Conservation (phyloP, 2,888 invertebrate genomes). For the Cosmorhoe ocellata region DNA sequence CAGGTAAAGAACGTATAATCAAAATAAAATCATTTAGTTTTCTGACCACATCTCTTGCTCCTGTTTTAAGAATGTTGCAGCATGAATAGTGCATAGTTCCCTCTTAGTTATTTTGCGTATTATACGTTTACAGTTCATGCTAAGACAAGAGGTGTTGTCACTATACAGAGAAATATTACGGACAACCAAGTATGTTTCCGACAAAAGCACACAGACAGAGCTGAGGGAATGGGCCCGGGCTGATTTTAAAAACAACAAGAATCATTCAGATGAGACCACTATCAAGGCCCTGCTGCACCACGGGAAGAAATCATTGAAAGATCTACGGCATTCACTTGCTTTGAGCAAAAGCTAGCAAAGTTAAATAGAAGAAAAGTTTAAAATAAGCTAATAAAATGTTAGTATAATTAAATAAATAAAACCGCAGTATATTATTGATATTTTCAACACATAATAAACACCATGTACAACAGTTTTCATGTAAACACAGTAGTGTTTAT, state of each 20-base stretch:
- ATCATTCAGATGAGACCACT: slow-evolving; percentile 87
- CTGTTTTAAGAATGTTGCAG: no score
- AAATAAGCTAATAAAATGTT: neutral
- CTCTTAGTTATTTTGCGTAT: no score
- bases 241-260: slow-evolving; percentile 88
- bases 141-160: slow-evolving; percentile 89
- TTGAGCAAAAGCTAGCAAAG: slow-evolving; percentile 74
- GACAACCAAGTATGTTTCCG: slow-evolving; percentile 85
- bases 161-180: slow-evolving; percentile 89
- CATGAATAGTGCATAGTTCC: no score
- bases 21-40: neutral
- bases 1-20: slow-evolving; percentile 58
- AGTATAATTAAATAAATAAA: no score
- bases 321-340: slow-evolving; percentile 85
- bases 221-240: slow-evolving; percentile 87
- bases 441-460: no score
- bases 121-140: slow-evolving; percentile 85
- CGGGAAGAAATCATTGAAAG: slow-evolving; percentile 86
- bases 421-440: no score
- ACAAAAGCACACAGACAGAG: slow-evolving; percentile 84
- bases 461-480: no score
- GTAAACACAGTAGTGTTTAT: no score
- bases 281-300: slow-evolving; percentile 88
- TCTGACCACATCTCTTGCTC: neutral
- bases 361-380: neutral